Percentiles rank a stretch among this genome's conserved stretches.
Evolutionary conservation across 2,888 invertebrate species (phyloP).

Genomic region (Nasonia oneida): DNA sequence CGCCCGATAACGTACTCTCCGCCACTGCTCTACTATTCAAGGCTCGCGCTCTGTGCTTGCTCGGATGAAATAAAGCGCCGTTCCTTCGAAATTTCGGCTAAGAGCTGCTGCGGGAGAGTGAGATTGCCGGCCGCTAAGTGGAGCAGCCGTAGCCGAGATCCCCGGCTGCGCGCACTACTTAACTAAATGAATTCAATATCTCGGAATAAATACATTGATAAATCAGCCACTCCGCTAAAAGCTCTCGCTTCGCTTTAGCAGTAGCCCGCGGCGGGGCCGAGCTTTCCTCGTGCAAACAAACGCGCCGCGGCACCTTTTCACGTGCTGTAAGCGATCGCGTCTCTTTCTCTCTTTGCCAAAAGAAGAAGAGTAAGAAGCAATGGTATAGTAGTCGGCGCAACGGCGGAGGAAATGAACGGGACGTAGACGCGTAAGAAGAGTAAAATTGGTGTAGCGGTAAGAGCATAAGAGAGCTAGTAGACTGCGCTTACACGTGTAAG

Average conservation of each 20-base stretch:
- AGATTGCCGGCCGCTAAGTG: constrained; percentile 27
- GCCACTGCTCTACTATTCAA: background rate
- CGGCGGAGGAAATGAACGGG: background rate
- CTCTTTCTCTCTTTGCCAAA: background rate
- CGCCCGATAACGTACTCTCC: too few species aligned
- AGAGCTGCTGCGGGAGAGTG: background rate
- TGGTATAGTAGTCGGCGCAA: background rate
- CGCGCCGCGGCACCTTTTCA: constrained; percentile 53
- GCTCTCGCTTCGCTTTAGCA: constrained; percentile 77
- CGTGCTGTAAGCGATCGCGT: constrained; percentile 41
- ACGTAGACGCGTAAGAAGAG: background rate
- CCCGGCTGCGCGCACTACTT: constrained; percentile 69
- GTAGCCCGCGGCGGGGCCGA: constrained; percentile 39
- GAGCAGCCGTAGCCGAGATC: constrained; percentile 36
- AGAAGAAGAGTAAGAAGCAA: background rate
- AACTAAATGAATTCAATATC: constrained; percentile 79
- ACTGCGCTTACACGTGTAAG: too few species aligned
- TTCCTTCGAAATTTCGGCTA: background rate
- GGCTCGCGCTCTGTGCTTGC: background rate
- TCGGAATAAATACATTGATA: constrained; percentile 79
- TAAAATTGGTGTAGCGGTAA: too few species aligned
- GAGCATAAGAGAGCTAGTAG: too few species aligned
- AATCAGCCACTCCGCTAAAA: constrained; percentile 79
- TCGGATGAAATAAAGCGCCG: background rate
- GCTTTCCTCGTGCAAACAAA: constrained; percentile 73